Evolutionary conservation across 2,797 vertebrate species (phyloP), one percentile per base, ranked within the genome.

Genomic region (Typhlichthys subterraneus): DNA sequence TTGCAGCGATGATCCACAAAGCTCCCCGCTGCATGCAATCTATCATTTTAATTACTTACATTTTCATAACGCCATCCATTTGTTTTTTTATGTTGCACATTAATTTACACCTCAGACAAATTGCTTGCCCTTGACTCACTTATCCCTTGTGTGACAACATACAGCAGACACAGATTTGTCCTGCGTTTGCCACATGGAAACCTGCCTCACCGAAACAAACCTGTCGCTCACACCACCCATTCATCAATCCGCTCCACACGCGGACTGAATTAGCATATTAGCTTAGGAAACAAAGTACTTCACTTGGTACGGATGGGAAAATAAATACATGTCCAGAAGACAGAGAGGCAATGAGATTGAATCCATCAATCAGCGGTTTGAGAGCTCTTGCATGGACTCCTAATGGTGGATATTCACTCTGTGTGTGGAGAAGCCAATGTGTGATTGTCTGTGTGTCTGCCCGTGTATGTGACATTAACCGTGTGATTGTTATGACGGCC

Each of bases 11-110:
- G 77, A 85, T 85, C 84, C 88, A 82, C 72, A 71, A 83, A 85
- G 87, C 87, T 86, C 78, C 61, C 60, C 54, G 64, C 76, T 75
- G 78, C 75, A 75, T 77, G 80, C 85, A 86, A 93, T 93, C 87
- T 85, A 88, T 93, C 92, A 93, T 86, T 82, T 83, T 93, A 93
- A 94, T 92, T 89, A 87, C 86, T 87, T 87, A 77, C 81, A 87
- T 84, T 90, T 91, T 81, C 84, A 86, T 83, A 87, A 76, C 73
- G 65, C 76, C 74, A 70, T 90, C 77, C 80, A 68, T 79, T 86
- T 85, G 12, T 33, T 70, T 83, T 77, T 81, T 76, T 82, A 89
- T 82, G 79, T 70, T 69, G 80, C 83, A 89, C 89, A 90, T 91
- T 83, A 85, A 91, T 92, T 90, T 83, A 86, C 76, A 87, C 78